A percentile compares a stretch with the other conserved stretches of the same genome.
These are phyloP conservation scores for Caenorhabditis sp. DNA, from an alignment of 2,888 invertebrate genomes.

Conservation along the genomic window DNA sequence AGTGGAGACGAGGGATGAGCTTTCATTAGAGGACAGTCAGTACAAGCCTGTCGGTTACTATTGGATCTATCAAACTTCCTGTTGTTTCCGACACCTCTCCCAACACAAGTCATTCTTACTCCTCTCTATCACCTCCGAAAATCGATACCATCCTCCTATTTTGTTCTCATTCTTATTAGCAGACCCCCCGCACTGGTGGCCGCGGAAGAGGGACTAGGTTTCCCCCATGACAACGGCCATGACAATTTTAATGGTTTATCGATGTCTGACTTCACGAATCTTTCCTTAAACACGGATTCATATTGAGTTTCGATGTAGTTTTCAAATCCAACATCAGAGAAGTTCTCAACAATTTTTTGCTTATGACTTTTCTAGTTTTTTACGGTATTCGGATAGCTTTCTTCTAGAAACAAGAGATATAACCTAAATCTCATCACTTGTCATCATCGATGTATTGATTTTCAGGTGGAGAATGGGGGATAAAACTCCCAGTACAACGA, in stretches of 20 bases:
- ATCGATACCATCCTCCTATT: neutral
- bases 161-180: neutral
- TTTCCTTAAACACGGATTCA: neutral
- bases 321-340: too few relatives aligned
- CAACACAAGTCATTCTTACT: neutral
- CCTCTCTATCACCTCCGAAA: neutral
- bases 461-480: constrained; percentile 1
- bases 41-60: too few relatives aligned
- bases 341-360: too few relatives aligned
- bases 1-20: too few relatives aligned
- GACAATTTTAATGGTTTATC: neutral
- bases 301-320: neutral
- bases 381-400: too few relatives aligned
- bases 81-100: too few relatives aligned
- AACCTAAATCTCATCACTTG: neutral
- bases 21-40: too few relatives aligned
- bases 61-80: too few relatives aligned
- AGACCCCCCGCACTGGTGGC: neutral
- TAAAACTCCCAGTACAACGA: neutral
- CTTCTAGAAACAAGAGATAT: too few relatives aligned
- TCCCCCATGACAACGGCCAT: neutral
- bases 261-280: neutral
- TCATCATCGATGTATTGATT: neutral
- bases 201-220: constrained; percentile 20
- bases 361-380: too few relatives aligned